Base-by-base conservation (phyloP, 2,888 invertebrate species). In the Hipparchia semele region DNA sequence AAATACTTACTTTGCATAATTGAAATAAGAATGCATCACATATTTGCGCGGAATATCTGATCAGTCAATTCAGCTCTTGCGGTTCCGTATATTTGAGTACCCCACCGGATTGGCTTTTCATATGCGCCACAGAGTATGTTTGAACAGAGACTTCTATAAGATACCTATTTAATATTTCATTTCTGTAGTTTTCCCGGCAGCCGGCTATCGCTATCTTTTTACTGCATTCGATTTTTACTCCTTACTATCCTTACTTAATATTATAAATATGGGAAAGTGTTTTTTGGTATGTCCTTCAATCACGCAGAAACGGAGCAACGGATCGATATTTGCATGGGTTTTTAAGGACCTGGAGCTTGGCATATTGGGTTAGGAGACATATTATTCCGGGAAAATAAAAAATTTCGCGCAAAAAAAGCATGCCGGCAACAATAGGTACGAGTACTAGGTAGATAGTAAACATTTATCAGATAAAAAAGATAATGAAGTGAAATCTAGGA, bases 81-180 rank as follows among this genome's bases (percentile, higher is more conserved):
- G 68, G 68, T 68, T 59, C 23, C 68, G 68, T 68, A 68, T 68
- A 68, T 68, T 68, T 49, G 68, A 68, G 59, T 59, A 59, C 68
- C 58, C 59, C 59, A 7, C 13, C 59, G 59, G 68, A 68, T 68
- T 68, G 68, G 68, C 59, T 68, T 68, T 68, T 68, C 68, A 68
- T 59, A 59, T 33, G 68, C 59, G 45, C 56, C 58, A 68, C 68
- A 68, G 68, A 59, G 58, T 8, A 68, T 7, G 2, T 9, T 59
- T 8, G 59, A 23, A 60, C 68, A 68, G 68, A 68, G 68, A 68
- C 58, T 59, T 13, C 10, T 10, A 56, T 13, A 56, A 6, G 3
- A 53, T 53, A 12, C 53, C 23, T 23, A 23, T 23, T 53, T 12
- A 5, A 53, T 10, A 12, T 53, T 53, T 53, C 12, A 53, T 53